phyloP scores from a whole-genome alignment of 2,888 invertebrate genomes.

The Drosophila nr. perissopoda region DNA sequence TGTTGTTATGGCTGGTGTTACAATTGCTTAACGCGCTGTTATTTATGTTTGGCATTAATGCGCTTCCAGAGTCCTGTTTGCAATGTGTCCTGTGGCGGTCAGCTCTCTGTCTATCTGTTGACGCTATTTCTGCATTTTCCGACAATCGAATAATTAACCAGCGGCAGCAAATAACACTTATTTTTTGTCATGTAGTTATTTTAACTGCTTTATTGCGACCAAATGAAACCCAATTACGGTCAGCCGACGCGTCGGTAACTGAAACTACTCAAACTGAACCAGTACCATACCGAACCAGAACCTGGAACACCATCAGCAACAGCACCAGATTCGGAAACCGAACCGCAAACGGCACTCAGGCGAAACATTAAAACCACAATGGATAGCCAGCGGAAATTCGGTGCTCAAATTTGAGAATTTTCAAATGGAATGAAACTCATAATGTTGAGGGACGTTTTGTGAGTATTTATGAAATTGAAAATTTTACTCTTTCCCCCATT shows the following conservation, averaged over 20 bases:
- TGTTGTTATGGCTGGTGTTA: constrained; percentile 45
- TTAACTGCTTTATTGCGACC: constrained; percentile 47
- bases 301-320: constrained; percentile 1
- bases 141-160: constrained; percentile 65
- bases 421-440: constrained; percentile 35
- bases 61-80: constrained; percentile 30
- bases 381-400: constrained; percentile 30
- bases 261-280: constrained; percentile 26
- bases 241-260: constrained; percentile 15
- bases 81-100: constrained; percentile 7
- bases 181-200: constrained; percentile 31
- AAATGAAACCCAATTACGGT: constrained; percentile 57
- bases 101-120: constrained; percentile 31
- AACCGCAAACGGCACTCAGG: constrained; percentile 56
- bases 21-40: constrained; percentile 58
- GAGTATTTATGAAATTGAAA: constrained; percentile 33
- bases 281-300: constrained; percentile 16
- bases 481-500: not conserved
- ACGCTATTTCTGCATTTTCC: constrained; percentile 13
- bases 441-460: constrained; percentile 46
- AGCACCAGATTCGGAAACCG: constrained; percentile 4
- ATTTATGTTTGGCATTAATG: constrained; percentile 68
- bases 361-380: constrained; percentile 51
- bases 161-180: constrained; percentile 38
- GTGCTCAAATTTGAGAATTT: constrained; percentile 31